Conservation (phyloP, 2,797 vertebrate species). For the Alcedo atthis region DNA sequence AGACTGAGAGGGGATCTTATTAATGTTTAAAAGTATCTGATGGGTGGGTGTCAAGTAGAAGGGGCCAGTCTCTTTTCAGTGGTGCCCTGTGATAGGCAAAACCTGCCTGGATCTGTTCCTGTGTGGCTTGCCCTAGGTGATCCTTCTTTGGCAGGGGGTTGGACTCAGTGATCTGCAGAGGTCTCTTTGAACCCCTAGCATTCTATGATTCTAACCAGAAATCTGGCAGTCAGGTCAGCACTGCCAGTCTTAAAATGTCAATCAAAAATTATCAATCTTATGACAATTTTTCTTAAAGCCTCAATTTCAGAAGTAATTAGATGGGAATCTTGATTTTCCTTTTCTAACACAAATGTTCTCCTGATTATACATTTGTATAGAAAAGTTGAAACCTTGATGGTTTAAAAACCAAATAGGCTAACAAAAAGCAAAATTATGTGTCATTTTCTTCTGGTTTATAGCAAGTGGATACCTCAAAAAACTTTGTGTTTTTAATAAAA, state of each 20-base stretch:
- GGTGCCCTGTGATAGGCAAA: too few species aligned
- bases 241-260: background rate
- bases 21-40: too few species aligned
- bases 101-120: too few species aligned
- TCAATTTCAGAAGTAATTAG: background rate
- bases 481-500: background rate
- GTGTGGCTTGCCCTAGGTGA: too few species aligned
- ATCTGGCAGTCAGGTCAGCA: background rate
- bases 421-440: background rate
- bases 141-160: too few species aligned
- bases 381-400: background rate
- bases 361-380: background rate
- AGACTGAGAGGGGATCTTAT: too few species aligned
- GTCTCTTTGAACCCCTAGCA: too few species aligned
- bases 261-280: background rate
- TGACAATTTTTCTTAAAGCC: background rate
- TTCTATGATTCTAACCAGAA: background rate
- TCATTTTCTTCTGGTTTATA: background rate
- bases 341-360: background rate
- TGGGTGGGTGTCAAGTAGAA: too few species aligned
- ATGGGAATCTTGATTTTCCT: background rate
- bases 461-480: background rate
- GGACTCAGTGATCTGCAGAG: too few species aligned
- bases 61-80: too few species aligned
- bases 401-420: background rate